Base-by-base conservation (phyloP, 23 tunicate species). In the Halocynthia roretzi region DNA sequence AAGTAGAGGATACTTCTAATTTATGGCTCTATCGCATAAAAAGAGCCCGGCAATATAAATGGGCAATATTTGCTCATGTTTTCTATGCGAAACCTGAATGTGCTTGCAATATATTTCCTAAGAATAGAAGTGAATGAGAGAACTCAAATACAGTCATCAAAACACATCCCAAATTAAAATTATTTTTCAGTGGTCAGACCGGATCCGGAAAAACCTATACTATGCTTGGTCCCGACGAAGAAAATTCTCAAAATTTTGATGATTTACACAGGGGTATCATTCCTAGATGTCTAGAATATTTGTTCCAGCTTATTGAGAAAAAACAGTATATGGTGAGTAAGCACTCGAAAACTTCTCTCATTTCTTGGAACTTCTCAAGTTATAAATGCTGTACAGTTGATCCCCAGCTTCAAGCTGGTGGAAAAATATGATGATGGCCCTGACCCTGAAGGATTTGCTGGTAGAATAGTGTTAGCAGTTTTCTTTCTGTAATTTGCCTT, bases 131-230 rank as follows among this genome's bases (percentile, higher is more conserved):
- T 31, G 44, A 31, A 31, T 31, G 44, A 31, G 44, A 31, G 44
- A 31, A 31, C 44, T 31, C 4, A n/a, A n/a, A n/a, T n/a, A n/a
- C n/a, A 0, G 44, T 31, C 44, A 31, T 31, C 44, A 31, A 4
- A 31, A 31, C 4, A 31, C 44, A 31, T 31, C 44, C 44, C 44
- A 31, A 31, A 60, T 60, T 2, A n/a, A 15, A 0, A 1, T 60
- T n/a, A 0, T 60, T 60, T 79, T 75, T 5, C 56, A 87, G 93
- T 76, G 93, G 93, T 5, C 93, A 87, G 61, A 87, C 93, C 53
- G 93, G 93, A 5, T 87, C 93, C 8, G 93, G 93, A 7, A 87
- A 87, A 71, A 87, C 93, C 57, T 81, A 74, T 72, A 87, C 93
- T 11, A 82, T 81, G 85, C 85, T 87, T 55, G 93, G 93, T 21